phyloP scores from a whole-genome alignment of 2,888 invertebrate species.

The Arrhopalites spinosus region DNA sequence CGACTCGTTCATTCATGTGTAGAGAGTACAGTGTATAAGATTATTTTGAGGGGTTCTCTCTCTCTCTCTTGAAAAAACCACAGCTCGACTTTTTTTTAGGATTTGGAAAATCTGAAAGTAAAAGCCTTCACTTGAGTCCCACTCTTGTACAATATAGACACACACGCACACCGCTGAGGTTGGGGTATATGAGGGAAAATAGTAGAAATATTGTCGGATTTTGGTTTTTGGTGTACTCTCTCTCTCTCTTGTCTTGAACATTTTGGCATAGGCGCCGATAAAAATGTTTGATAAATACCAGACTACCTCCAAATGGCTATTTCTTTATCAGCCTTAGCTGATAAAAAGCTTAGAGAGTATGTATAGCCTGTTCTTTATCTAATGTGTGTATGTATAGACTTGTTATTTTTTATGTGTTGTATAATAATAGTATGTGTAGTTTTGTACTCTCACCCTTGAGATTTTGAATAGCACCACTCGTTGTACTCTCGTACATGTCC shows the following conservation, averaged over 20 bases:
- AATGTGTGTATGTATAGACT: neutral
- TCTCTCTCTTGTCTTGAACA: slow-evolving; percentile 1
- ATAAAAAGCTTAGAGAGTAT: slow-evolving; percentile 17
- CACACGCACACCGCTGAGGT: neutral
- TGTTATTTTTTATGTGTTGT: neutral
- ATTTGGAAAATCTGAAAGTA: too few relatives aligned
- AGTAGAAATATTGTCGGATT: slow-evolving; percentile 24
- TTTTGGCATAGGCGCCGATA: slow-evolving; percentile 43
- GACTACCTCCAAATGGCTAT: slow-evolving; percentile 47
- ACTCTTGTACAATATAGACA: neutral
- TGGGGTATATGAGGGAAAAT: slow-evolving; percentile 6
- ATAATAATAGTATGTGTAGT: neutral
- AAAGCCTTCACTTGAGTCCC: too few relatives aligned
- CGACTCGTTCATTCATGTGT: too few relatives aligned
- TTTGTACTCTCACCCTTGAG: neutral
- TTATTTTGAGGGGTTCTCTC: too few relatives aligned
- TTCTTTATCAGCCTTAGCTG: slow-evolving; percentile 39
- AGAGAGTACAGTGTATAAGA: too few relatives aligned
- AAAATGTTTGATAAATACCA: slow-evolving; percentile 42
- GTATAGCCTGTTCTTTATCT: slow-evolving; percentile 2
- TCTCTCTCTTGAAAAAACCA: too few relatives aligned
- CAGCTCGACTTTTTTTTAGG: too few relatives aligned
- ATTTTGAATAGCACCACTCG: neutral
- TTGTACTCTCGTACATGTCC: neutral
- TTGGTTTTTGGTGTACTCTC: neutral